Evolutionary conservation across 37 sponge, comb jelly and placozoan genomes (phyloP).

Genomic region (Oscarella lobularis): DNA sequence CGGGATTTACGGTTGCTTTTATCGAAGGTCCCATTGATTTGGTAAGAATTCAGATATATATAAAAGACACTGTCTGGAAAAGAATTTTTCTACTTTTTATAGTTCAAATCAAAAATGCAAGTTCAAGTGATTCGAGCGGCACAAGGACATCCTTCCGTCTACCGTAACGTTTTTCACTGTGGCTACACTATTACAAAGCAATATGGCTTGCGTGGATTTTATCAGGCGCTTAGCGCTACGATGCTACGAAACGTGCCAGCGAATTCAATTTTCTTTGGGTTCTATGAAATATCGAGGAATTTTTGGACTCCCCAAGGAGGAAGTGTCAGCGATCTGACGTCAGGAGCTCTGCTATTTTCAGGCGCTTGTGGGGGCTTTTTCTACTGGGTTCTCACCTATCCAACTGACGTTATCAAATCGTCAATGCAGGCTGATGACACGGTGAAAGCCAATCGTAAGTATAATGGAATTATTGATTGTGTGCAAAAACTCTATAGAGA

Average conservation of each 20-base stretch:
- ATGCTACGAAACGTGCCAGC: neutral
- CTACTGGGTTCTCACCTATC: constrained; percentile 12
- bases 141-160: neutral
- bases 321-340: neutral
- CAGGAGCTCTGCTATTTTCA: neutral
- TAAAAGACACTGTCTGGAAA: neutral
- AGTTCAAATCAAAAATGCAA: constrained; percentile 20
- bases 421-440: constrained; percentile 8
- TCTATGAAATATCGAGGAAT: neutral
- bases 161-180: constrained; percentile 13
- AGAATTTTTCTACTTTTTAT: neutral
- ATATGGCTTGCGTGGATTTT: constrained; percentile 8
- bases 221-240: neutral
- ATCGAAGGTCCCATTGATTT: constrained; percentile 13
- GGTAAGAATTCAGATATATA: constrained; percentile 3
- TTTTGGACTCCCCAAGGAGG: constrained; percentile 1
- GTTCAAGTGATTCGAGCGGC: neutral
- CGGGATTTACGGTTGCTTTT: constrained; percentile 4
- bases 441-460: neutral
- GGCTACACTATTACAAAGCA: neutral
- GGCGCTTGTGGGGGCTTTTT: constrained; percentile 7
- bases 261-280: constrained; percentile 5
- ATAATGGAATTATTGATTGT: neutral
- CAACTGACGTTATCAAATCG: constrained; percentile 13
- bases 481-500: neutral